Evolutionary conservation across 1,140 invertebrate genomes (phyloP), one percentile per base, ranked within the genome.

Genomic region (Drosophila mayri): DNA sequence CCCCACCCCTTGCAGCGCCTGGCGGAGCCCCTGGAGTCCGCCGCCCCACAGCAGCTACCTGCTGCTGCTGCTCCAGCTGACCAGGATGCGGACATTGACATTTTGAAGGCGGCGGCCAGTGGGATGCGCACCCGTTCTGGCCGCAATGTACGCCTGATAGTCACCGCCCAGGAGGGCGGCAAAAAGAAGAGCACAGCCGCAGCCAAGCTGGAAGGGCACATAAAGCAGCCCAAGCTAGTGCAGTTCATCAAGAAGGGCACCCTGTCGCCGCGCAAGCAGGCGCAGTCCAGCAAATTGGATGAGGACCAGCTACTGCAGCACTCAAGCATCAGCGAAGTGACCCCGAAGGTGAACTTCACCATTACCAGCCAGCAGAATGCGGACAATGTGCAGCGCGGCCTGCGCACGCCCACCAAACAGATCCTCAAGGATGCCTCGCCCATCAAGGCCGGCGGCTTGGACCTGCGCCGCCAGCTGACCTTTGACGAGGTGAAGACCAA

Each of bases 401-500:
- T 93, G 66, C 81, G 80, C 35, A 93, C 92, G 6, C 92, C 92
- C 30, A 93, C 91, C 20, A 93, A 93, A 59, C 91, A 92, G 73
- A 91, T 91, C 46, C 80, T 92, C 25, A 84, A 90, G 68, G 81
- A 85, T 41, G 76, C 75, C 12, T 81, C 81, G 9, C 90, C 88
- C 28, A 57, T 91, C 22, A 92, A 88, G 57, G 67, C 88, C 10
- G 37, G 66, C 41, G 85, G 88, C 16, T 81, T 94, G 55, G 93
- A 93, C 43, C 38, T 81, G 35, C 91, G 92, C 1, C 94, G 94
- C 57, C 94, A 95, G 65, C 90, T 96, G 16, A 95, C 93, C 79
- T 93, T 96, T 10, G 94, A 94, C 41, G 95, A 96, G 65, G 94
- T 97, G 2, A 95, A 94, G 83, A 94, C 94, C 43, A 95, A 94